Percentiles rank a stretch among this genome's conserved stretches.
Evolutionary conservation across 30 jellyfish, hydroid and myxozoan genomes (phyloP).

Genomic region (Cassiopea andromeda): DNA sequence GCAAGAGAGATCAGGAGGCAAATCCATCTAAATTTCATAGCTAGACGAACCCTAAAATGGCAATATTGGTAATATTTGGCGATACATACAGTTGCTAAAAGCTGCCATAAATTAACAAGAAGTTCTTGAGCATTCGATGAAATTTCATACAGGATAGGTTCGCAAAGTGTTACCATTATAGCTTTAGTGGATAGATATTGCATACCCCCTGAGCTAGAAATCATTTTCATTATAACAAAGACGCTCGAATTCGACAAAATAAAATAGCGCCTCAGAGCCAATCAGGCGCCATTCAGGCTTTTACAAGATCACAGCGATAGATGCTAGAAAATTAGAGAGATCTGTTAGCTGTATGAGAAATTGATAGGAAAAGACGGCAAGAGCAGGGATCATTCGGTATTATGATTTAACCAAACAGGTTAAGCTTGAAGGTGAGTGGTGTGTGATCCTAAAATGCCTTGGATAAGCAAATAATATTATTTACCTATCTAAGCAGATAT

Average conservation of each 20-base stretch:
- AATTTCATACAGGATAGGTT: background rate
- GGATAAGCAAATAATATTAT: constrained; percentile 79
- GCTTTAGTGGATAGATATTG: background rate
- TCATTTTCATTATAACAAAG: constrained; percentile 22
- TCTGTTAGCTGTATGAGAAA: constrained; percentile 55
- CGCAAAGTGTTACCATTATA: background rate
- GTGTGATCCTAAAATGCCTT: constrained; percentile 75
- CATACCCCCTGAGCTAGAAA: constrained; percentile 1
- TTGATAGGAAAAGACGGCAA: constrained; percentile 56
- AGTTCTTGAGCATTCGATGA: too few species aligned
- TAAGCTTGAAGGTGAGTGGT: constrained; percentile 79
- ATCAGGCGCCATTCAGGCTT: constrained; percentile 83
- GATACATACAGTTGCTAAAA: too few species aligned
- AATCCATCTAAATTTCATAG: too few species aligned
- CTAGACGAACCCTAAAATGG: too few species aligned
- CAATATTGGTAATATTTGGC: too few species aligned
- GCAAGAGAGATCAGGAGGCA: constrained; percentile 49
- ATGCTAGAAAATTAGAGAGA: constrained; percentile 59
- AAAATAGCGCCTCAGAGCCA: constrained; percentile 72
- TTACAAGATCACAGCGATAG: constrained; percentile 73
- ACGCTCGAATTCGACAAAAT: constrained; percentile 55
- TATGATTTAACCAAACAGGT: constrained; percentile 68
- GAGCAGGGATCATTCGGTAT: constrained; percentile 77
- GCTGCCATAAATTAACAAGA: too few species aligned
- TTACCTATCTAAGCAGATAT: constrained; percentile 72